phyloP scores from a whole-genome alignment of 1,140 invertebrate genomes.

The Apis florea region DNA sequence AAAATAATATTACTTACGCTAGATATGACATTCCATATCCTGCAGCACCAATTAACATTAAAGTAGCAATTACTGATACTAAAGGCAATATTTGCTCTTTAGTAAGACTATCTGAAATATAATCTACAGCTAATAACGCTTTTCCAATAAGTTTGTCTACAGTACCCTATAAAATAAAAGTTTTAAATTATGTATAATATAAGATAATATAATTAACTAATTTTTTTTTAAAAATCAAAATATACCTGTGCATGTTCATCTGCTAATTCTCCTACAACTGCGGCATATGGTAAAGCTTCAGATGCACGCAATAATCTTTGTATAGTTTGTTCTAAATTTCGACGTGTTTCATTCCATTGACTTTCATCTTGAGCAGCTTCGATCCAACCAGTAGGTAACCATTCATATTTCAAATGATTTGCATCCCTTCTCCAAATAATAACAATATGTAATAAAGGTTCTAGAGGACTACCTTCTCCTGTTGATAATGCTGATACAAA shows the following conservation, averaged over 20 bases:
- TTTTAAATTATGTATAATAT: not conserved
- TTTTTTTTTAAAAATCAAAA: not conserved
- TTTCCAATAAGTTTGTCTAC: constrained; percentile 86
- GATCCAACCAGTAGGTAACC: constrained; percentile 81
- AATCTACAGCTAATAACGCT: constrained; percentile 86
- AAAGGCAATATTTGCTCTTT: constrained; percentile 91
- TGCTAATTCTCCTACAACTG: constrained; percentile 80
- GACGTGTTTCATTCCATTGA: constrained; percentile 87
- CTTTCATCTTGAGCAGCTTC: constrained; percentile 78
- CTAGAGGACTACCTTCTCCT: constrained; percentile 82
- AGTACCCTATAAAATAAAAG: constrained; percentile 81
- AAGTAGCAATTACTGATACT: constrained; percentile 90
- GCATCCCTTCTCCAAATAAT: constrained; percentile 94
- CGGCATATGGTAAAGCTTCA: constrained; percentile 87
- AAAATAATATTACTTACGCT: constrained; percentile 82
- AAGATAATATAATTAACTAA: not conserved
- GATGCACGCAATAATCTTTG: constrained; percentile 86
- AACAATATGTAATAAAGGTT: constrained; percentile 87
- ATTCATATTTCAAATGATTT: constrained; percentile 94
- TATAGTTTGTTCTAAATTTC: constrained; percentile 87
- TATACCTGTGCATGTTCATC: constrained; percentile 80
- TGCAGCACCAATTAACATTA: constrained; percentile 89
- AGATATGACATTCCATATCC: constrained; percentile 95
- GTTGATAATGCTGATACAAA: constrained; percentile 89
- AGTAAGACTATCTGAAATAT: constrained; percentile 86